phyloP scores from a whole-genome alignment of 2,797 vertebrate species.

The Neosalanx taihuensis region DNA sequence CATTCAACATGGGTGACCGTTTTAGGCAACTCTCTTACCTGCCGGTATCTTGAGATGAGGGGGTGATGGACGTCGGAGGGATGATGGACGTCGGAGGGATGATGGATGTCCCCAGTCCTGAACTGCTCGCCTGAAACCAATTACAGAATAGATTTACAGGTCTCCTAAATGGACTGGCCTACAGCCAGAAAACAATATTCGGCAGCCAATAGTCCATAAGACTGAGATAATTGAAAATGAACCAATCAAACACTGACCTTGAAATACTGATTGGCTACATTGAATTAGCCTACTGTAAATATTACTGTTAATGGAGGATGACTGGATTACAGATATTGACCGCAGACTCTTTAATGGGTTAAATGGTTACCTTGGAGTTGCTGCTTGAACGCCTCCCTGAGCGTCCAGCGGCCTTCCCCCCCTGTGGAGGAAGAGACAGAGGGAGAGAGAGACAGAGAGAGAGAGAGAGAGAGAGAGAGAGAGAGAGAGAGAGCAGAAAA shows the following conservation, averaged over 20 bases:
- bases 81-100: constrained; percentile 78
- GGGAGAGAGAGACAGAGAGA: constrained; percentile 13
- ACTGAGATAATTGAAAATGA: not conserved
- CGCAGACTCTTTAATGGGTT: not conserved
- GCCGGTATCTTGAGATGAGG: constrained; percentile 93
- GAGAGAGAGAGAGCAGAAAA: not conserved
- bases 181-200: too few relatives aligned
- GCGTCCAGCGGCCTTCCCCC: constrained; percentile 83
- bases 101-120: constrained; percentile 77
- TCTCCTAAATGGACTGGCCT: too few relatives aligned
- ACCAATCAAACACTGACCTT: not conserved
- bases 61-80: constrained; percentile 82
- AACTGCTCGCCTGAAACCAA: constrained; percentile 89
- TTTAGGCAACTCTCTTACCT: constrained; percentile 75
- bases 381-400: constrained; percentile 92
- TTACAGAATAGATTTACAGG: constrained; percentile 49
- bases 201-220: too few relatives aligned
- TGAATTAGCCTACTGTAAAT: not conserved
- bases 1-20: not conserved
- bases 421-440: constrained; percentile 73
- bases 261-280: not conserved
- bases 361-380: constrained; percentile 87
- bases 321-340: not conserved
- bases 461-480: constrained; percentile 29
- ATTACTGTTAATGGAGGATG: not conserved